Evolutionary conservation across 2,113 vertebrate species (phyloP), one percentile per base, ranked within the genome.

Genomic region (Calypte anna): DNA sequence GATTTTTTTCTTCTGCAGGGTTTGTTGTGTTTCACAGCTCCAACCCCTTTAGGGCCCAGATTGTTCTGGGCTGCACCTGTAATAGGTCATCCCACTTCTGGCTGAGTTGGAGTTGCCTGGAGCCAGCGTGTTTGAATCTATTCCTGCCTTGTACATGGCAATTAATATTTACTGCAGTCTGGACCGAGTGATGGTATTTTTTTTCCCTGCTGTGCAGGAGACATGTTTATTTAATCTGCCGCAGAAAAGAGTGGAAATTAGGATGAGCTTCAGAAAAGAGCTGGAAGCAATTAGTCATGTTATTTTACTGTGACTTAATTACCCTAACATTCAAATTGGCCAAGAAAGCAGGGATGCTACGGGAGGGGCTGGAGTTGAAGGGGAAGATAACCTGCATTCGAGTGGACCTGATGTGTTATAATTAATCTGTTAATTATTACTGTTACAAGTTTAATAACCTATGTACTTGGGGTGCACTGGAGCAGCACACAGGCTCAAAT

Each of bases 301-400:
- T 96, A 77, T 96, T 97, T 96, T 83, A 86, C 76, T 79, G 93
- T 70, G 76, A 51, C 68, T 95, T 95, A 96, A 96, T 96, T 96
- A 90, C 55, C 12, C 4, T 79, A 82, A 54, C 20, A 30, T 73
- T 90, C 68, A 88, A 91, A 72, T 22, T 63, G 80, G 82, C 55
- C 77, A 92, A 94, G 82, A 79, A 89, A 94, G 64, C 62, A 46
- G 50, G 91, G 83, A 63, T 83, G 74, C 84, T 54, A 2, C 43
- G 61, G 90, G 30, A 76, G 59, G 69, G 50, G 31, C 55, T 93
- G 61, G 48, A 55, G 86, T 79, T 38, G 53, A 69, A 85, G 91
- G 50, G 53, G 33, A 86, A 68, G 50, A 58, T 0, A 13, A 3
- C n/a, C 82, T 61, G 44, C 68, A 24, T 51, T 82, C 55, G 79